Evolutionary conservation across 2,113 vertebrate species (phyloP).

Genomic region (Mobula hypostoma): DNA sequence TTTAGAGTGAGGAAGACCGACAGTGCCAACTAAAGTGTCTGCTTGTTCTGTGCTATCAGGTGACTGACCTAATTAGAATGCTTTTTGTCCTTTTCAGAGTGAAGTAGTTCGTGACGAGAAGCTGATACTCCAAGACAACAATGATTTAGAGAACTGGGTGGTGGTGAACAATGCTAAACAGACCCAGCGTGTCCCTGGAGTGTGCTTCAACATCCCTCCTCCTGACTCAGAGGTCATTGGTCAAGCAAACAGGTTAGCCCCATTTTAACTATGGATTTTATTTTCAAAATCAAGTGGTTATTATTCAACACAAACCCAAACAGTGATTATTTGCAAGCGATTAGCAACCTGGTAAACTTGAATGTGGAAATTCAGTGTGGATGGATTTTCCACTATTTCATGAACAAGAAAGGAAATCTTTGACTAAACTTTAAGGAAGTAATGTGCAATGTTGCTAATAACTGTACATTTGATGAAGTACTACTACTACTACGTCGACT

Average conservation of each 20-base stretch:
- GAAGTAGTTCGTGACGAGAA: conserved; percentile 70
- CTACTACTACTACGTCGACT: too few relatives aligned
- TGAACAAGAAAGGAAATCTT: too few relatives aligned
- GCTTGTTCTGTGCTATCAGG: background rate
- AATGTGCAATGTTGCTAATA: too few relatives aligned
- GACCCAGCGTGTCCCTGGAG: conserved; percentile 67
- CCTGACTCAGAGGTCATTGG: conserved; percentile 71
- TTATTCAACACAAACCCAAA: background rate
- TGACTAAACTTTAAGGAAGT: too few relatives aligned
- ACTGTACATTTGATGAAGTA: too few relatives aligned
- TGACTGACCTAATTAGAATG: background rate
- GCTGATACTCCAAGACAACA: conserved; percentile 71
- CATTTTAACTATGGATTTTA: background rate
- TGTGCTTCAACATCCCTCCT: conserved; percentile 79
- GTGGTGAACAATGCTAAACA: conserved; percentile 56
- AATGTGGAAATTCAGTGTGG: background rate
- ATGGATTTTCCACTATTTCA: background rate
- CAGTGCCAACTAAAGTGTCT: background rate
- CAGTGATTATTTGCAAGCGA: background rate
- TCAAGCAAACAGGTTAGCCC: conserved; percentile 66
- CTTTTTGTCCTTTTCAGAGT: conserved; percentile 52
- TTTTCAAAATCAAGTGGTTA: too few relatives aligned
- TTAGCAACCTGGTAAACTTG: background rate
- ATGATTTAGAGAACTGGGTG: conserved; percentile 69
- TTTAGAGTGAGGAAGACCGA: too few relatives aligned